These are phyloP conservation scores for Cantharis lateralis DNA, from an alignment of 2,888 invertebrate genomes.

Conservation along the genomic window DNA sequence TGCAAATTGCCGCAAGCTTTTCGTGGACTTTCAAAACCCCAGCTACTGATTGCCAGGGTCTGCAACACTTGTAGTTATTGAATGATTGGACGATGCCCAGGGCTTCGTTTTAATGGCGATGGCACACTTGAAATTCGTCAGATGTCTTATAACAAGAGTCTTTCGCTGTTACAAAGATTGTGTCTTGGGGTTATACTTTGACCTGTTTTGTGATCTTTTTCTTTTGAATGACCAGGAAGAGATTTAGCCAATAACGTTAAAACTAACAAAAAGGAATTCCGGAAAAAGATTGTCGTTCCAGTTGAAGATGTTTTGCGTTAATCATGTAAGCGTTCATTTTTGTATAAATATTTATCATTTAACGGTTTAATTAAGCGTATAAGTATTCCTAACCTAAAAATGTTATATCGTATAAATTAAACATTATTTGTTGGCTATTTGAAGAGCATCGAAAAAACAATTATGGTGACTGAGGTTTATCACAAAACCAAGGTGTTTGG, in stretches of 20 bases:
- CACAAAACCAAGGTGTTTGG: conserved; percentile 18
- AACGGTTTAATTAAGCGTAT: neutral
- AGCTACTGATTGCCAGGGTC: conserved; percentile 42
- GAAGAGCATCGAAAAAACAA: neutral
- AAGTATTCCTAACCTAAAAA: neutral
- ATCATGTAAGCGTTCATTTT: neutral
- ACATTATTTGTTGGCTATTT: neutral
- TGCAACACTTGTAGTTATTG: conserved; percentile 45
- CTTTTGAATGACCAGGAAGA: conserved; percentile 11
- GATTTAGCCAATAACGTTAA: conserved; percentile 20
- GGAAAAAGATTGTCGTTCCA: neutral
- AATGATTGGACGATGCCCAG: conserved; percentile 49
- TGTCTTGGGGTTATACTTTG: conserved; percentile 27
- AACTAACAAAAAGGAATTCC: neutral
- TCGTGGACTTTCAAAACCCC: conserved; percentile 38
- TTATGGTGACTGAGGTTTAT: conserved; percentile 12
- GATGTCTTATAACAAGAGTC: conserved; percentile 42
- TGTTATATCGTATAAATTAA: neutral
- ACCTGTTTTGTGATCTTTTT: conserved; percentile 8
- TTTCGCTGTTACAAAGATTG: conserved; percentile 34
- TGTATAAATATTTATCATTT: neutral
- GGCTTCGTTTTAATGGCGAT: conserved; percentile 53
- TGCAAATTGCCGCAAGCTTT: conserved; percentile 37
- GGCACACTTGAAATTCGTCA: conserved; percentile 47
- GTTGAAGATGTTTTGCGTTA: neutral